A percentile compares a stretch with the other conserved stretches of the same genome.
Evolutionary conservation across 2,797 vertebrate species (phyloP).

Genomic region (Adrianichthys oophorus): DNA sequence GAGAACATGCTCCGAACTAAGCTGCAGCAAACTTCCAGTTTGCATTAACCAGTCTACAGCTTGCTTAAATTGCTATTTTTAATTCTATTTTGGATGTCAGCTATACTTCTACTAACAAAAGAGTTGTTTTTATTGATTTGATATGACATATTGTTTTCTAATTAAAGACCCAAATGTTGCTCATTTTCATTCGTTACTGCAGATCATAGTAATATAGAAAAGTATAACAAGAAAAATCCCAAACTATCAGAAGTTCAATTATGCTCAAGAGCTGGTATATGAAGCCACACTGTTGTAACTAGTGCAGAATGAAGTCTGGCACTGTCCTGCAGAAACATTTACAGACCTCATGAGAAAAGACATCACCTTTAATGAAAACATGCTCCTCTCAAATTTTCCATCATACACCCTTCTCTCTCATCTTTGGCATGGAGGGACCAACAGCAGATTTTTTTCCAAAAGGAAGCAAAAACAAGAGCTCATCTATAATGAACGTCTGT

Average conservation of each 20-base stretch:
- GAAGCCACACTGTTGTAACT: not conserved
- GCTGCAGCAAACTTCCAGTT: slow-evolving; percentile 35
- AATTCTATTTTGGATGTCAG: too few relatives aligned
- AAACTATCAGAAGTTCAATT: not conserved
- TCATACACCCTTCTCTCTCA: not conserved
- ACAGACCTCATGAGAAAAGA: not conserved
- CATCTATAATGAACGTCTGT: not conserved
- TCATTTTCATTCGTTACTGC: too few relatives aligned
- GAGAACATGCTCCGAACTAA: slow-evolving; percentile 48
- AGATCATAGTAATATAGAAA: not conserved
- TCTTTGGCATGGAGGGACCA: not conserved
- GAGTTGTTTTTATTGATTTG: too few relatives aligned
- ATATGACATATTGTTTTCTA: too few relatives aligned
- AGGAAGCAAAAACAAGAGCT: not conserved
- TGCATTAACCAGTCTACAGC: slow-evolving; percentile 15
- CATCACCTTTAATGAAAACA: not conserved
- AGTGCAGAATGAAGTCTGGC: not conserved
- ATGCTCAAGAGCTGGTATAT: not conserved
- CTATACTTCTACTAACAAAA: not conserved
- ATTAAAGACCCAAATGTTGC: too few relatives aligned
- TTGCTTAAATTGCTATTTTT: slow-evolving; percentile 10
- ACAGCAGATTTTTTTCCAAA: not conserved
- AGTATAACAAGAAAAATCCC: not conserved
- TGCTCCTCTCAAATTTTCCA: not conserved
- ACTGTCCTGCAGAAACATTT: slow-evolving; percentile 4